Base-by-base conservation (phyloP, 2,888 invertebrate genomes). In the Leptinotarsa rubiginosa region DNA sequence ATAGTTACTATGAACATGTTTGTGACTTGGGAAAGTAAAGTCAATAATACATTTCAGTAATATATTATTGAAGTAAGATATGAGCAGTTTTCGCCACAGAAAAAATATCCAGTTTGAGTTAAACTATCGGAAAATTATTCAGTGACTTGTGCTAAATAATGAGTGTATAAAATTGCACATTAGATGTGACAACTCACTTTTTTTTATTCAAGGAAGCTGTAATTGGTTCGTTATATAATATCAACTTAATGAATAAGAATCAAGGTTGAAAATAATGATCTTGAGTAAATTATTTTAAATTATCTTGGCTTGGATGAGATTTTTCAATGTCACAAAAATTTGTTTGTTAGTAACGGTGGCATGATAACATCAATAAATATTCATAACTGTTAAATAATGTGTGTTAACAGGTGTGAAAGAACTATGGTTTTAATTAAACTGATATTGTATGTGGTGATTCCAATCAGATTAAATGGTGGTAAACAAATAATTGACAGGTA, bases 191-290 rank as follows among this genome's bases (percentile, higher is more conserved):
- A 59, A 4, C 22, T 13, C 13, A 25, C 62, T 13, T 7, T 16
- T 62, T 62, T 22, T 56, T 13, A 56, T 12, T 41, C 62, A 62
- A 62, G 62, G 22, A 25, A 31, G 41, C 62, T 5, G 31, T 41
- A 62, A 62, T 62, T 62, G 62, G 41, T 62, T 25, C 7, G 31
- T 62, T 62, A 62, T 41, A 62, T 62, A 62, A 62, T 16, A 62
- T 62, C 1, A n/a, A n/a, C 62, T 12, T 7, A 41, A 62, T 31
- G 62, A 62, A n/a, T n/a, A n/a, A n/a, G n/a, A 31, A 62, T 62
- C 62, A 62, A 62, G 62, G 62, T 41, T 31, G n/a, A n/a, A n/a
- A 31, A 31, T 62, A 62, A 62, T 31, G 31, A 31, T 62, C 62
- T 31, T 15, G 62, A 15, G 31, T 41, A 12, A 62, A 25, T 62